Base-by-base conservation (phyloP, 2,113 vertebrate genomes). In the Dicerorhinus sumatrensis region DNA sequence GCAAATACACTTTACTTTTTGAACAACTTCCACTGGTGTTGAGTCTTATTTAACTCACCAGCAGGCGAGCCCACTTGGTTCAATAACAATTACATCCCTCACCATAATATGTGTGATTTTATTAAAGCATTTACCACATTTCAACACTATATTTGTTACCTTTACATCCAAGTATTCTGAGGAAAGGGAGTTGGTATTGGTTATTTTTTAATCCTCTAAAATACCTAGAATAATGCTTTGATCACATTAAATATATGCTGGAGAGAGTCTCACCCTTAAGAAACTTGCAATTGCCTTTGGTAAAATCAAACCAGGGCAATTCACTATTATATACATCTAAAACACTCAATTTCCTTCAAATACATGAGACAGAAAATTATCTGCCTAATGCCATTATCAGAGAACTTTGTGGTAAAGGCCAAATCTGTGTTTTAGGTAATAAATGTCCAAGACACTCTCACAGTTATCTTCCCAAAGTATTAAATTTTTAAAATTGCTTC, bases 271-370 rank as follows among this genome's bases (percentile, higher is more conserved):
- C 4, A 73, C 36, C 10, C 48, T 91, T 67, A 85, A 48, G 54
- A 80, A 91, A 72, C 25, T 0, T 89, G 11, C 8, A 79, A 63
- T 33, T 87, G 65, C 67, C 27, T 84, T 76, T 36, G n/a, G 29
- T 88, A 90, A 95, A 90, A 90, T 76, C 88, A 94, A 86, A 73
- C 14, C 8, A 75, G n/a, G 56, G n/a, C 23, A 94, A 60, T 84
- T 94, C 23, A 76, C 60, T 84, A 77, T 58, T 79, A 77, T 27
- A 86, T 36, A 14, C 8, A 82, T 89, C 73, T 48, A 90, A 93
- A 92, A 91, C 31, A 91, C 25, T 72, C 31, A 70, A 65, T 58
- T 92, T 86, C 51, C 73, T 87, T 73, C 54, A 77, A 83, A 93
- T 13, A 72, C 48, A 82, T 25, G 29, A 86, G 83, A 81, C 84